Base-by-base conservation (phyloP, 2,113 vertebrate species). In the Protobothrops flavoviridis region DNA sequence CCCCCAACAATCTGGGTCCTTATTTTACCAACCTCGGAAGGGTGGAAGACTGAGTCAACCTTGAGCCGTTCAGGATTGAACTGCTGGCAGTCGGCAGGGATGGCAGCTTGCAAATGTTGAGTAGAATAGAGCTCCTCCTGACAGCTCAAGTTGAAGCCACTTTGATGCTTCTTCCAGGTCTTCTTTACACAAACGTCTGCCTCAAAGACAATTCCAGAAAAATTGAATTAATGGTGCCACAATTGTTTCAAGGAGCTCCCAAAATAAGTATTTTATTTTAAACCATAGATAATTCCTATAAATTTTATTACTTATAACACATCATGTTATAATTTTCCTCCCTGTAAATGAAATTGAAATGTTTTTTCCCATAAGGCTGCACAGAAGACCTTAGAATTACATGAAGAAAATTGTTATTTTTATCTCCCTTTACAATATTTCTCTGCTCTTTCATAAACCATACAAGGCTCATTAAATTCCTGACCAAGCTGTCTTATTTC, bases 231-330 rank as follows among this genome's bases (percentile, higher is more conserved):
- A 21, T 8, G 17, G 6, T 81, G 69, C 69, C 33, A 9, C 33
- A 81, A 43, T 88, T 64, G 10, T 23, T 93, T 91, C 52, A 11
- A 2, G 0, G 3, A 20, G 26, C 5, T 15, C 5, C 39, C 89
- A 43, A 43, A 56, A 53, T 45, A 81, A 55, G 13, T 74, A 74
- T 74, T 26, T 57, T 61, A 88, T 5, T 92, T 26, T 69, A 94
- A 93, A 57, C 89, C 0, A 0, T 57, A 43, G 23, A 15, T 91
- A 8, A 45, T 94, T 92, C 20, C 26, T 24, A 23, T 93, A 33
- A 9, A 12, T 50, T 0, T 33, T 8, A 23, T 5, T 0, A 53
- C 2, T 0, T 45, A 4, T 5, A 90, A 3, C 88, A 11, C 0
- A 0, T 1, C 39, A 13, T 33, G 59, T 45, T 85, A n/a, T 10